Evolutionary conservation across 1,140 invertebrate genomes (phyloP), one percentile per base, ranked within the genome.

Genomic region (Drosophila suzukii): DNA sequence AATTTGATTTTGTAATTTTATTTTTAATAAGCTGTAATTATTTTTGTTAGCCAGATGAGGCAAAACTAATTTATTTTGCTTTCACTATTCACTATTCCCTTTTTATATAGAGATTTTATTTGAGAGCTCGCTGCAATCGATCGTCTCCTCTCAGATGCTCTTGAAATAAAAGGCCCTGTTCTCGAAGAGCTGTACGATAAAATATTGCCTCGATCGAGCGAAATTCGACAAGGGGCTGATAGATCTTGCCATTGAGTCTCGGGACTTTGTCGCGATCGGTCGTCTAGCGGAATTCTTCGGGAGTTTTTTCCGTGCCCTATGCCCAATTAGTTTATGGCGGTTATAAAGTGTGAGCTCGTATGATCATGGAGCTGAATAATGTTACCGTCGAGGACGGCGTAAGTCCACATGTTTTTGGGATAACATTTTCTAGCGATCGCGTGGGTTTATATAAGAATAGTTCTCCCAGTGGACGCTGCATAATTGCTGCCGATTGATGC

Each of bases 331-430:
- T 71, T 63, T 78, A 76, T 73, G 62, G 55, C 15, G 30, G 20
- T 47, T 59, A 75, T 59, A 61, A 73, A 61, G 60, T 61, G 41
- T 24, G 32, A n/a, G 46, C 38, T 73, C 30, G 32, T 13, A 15
- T 49, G 39, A 66, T 66, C n/a, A 85, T 88, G 83, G 83, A 88
- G 57, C 51, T 88, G 0, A 74, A 57, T 34, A 89, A 63, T 74
- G 76, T 88, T 39, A 57, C 79, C 15, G 30, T 83, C 36, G 75
- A 78, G 17, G 53, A 73, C 38, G 62, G 39, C 13, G 75, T 84
- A 59, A 84, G 60, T 78, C 11, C 41, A 30, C 20, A 20, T n/a
- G 34, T 10, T 44, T 39, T 4, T 17, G 3, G 8, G 27, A 59
- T 30, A 43, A 24, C 36, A 15, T 15, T 11, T 60, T 39, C 2